Evolutionary conservation across 2,797 vertebrate genomes (phyloP), one percentile per base, ranked within the genome.

Genomic region (Sylvia borin): DNA sequence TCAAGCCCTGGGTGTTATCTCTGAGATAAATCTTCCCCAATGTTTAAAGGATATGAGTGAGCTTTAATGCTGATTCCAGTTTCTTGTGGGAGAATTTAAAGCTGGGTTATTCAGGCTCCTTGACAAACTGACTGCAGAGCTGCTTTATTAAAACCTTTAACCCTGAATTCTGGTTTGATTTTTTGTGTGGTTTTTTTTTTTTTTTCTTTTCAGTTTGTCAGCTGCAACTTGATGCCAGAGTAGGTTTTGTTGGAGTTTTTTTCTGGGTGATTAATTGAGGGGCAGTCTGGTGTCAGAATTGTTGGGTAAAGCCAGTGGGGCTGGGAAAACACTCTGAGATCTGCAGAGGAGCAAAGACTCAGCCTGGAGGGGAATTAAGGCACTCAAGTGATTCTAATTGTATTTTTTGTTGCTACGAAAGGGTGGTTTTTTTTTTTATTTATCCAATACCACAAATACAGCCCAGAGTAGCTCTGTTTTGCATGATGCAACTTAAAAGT

Each of bases 101-200:
- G 2, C 0, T 51, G 25, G 34, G 25, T 84, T 79, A 22, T 70
- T 88, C 22, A 26, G 58, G 34, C 75, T 76, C 68, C 82, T 76
- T 76, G 85, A 53, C 75, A 79, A 31, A 61, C 24, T 26, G 47
- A 36, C 67, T 79, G 84, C 65, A 31, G 79, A 90, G 92, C 61
- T 71, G 1, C 22, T 85, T 88, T 48, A 74, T 85, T 64, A 71
- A 93, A 95, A 88, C 88, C 79, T 96, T 80, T 71, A 84, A 86
- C 65, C 64, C 48, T 24, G 19, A 80, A 26, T n/a, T 29, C 9
- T n/a, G 0, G 47, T 25, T 3, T 36, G 18, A 11, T 6, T 40
- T 13, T 24, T 36, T 36, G 36, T n/a, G n/a, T n/a, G 36, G 36
- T 47, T 47, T 24, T 47, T 20, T 45, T 62, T 25, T 36, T 53